These are phyloP conservation scores for Pediacus dermestoides DNA, from an alignment of 2,888 invertebrate genomes.

Conservation along the genomic window DNA sequence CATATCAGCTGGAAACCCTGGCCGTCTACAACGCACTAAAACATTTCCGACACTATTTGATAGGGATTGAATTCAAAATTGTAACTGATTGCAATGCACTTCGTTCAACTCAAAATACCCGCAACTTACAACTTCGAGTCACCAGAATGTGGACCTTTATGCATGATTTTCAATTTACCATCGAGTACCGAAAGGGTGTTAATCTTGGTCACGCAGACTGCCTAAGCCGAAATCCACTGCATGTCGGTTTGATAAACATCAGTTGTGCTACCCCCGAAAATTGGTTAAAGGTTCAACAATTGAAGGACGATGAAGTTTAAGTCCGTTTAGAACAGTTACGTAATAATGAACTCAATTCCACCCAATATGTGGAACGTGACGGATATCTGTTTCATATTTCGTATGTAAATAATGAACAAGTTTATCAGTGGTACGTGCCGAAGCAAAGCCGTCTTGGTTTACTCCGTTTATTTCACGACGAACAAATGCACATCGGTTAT, in stretches of 20 bases:
- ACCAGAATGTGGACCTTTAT: slow-evolving; percentile 37
- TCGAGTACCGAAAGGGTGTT: slow-evolving; percentile 12
- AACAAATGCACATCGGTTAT: slow-evolving; percentile 24
- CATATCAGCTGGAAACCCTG: too few species aligned
- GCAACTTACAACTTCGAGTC: slow-evolving; percentile 32
- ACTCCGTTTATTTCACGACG: slow-evolving; percentile 27
- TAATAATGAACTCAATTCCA: slow-evolving; percentile 4
- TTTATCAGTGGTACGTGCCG: too few species aligned
- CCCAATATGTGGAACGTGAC: slow-evolving; percentile 5
- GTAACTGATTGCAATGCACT: slow-evolving; percentile 37
- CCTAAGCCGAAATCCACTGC: slow-evolving; percentile 16
- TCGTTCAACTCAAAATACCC: slow-evolving; percentile 30
- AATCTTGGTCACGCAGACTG: slow-evolving; percentile 13
- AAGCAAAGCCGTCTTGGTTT: slow-evolving; percentile 24
- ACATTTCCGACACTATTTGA: too few species aligned
- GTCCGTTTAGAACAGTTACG: slow-evolving; percentile 5
- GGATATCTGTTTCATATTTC: slow-evolving; percentile 3
- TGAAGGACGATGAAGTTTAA: slow-evolving; percentile 2
- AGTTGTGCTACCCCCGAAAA: slow-evolving; percentile 2
- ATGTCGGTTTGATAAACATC: not conserved
- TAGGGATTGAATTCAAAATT: too few species aligned
- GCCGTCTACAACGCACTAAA: too few species aligned
- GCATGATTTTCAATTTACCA: slow-evolving; percentile 25
- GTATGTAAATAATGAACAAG: slow-evolving; percentile 4
- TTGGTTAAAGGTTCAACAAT: slow-evolving; percentile 4